Evolutionary conservation across 2,113 vertebrate genomes (phyloP).

Genomic region (Phodopus roborovskii): DNA sequence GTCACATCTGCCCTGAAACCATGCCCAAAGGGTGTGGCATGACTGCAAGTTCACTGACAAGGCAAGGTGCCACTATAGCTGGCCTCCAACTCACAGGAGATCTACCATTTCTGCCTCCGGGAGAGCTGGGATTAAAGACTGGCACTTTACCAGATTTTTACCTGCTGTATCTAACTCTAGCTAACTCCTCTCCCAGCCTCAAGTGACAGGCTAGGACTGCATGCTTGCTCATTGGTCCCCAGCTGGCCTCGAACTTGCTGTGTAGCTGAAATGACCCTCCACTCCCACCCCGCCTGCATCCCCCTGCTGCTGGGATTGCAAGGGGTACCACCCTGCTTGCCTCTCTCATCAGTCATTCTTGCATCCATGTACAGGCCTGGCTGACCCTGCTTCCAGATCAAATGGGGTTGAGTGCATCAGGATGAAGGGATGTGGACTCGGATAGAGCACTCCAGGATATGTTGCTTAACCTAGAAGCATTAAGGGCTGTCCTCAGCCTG

Average conservation of each 20-base stretch:
- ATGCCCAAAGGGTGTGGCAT: no score
- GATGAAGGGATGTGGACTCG: neutral
- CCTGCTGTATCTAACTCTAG: neutral
- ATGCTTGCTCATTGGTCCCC: neutral
- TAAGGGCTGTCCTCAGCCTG: neutral
- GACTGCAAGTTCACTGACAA: no score
- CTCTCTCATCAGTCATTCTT: neutral
- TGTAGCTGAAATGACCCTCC: no score
- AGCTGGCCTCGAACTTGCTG: neutral
- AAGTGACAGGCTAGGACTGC: neutral
- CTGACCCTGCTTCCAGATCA: neutral
- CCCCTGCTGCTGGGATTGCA: neutral
- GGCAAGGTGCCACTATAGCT: no score
- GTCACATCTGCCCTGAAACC: no score
- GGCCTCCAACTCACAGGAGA: neutral
- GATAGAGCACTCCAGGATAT: rapidly evolving
- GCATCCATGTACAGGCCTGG: neutral
- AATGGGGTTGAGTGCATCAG: neutral
- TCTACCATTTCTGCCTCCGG: neutral
- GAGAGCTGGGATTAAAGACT: neutral
- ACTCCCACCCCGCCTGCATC: rapidly evolving
- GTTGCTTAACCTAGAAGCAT: neutral
- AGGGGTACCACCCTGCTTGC: neutral
- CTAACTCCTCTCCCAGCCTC: neutral
- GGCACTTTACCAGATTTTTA: neutral